Percentiles rank a stretch among this genome's conserved stretches.
phyloP scores from a whole-genome alignment of 2,888 invertebrate genomes.

The Microctonus hyperodae region DNA sequence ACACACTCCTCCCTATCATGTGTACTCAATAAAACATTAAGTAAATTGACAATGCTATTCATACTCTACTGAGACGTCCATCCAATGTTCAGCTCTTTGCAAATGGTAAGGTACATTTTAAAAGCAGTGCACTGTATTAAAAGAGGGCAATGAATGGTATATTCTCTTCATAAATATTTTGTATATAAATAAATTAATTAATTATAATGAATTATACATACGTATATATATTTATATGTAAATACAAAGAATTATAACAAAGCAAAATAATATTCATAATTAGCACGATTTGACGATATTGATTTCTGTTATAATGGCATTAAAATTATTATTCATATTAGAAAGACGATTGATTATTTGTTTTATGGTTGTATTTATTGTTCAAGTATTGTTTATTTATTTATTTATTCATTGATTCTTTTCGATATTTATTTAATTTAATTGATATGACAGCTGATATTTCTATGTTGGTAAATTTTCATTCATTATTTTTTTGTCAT shows the following conservation, averaged over 20 bases:
- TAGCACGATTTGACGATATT: constrained; percentile 46
- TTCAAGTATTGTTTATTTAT: neutral
- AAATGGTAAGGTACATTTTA: constrained; percentile 50
- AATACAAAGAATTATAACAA: neutral
- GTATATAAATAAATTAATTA: neutral
- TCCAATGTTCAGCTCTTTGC: constrained; percentile 45
- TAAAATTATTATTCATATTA: neutral
- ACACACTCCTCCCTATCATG: constrained; percentile 31
- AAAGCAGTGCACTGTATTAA: constrained; percentile 61
- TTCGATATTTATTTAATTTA: neutral
- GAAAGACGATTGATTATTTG: neutral
- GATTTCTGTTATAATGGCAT: constrained; percentile 32
- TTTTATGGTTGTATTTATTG: neutral
- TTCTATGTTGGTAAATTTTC: neutral
- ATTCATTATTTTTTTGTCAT: neutral
- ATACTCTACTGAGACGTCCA: constrained; percentile 46
- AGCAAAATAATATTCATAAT: neutral
- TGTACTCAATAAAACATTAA: constrained; percentile 32
- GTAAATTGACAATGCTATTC: constrained; percentile 38
- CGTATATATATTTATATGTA: too few relatives aligned
- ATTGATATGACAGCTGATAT: neutral
- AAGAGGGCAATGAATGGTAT: constrained; percentile 45
- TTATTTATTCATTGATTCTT: neutral
- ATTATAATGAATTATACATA: too few relatives aligned
- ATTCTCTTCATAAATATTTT: constrained; percentile 6